Evolutionary conservation across 2,888 invertebrate species (phyloP), one percentile per base, ranked within the genome.

Genomic region (Amblyteles armatorius): DNA sequence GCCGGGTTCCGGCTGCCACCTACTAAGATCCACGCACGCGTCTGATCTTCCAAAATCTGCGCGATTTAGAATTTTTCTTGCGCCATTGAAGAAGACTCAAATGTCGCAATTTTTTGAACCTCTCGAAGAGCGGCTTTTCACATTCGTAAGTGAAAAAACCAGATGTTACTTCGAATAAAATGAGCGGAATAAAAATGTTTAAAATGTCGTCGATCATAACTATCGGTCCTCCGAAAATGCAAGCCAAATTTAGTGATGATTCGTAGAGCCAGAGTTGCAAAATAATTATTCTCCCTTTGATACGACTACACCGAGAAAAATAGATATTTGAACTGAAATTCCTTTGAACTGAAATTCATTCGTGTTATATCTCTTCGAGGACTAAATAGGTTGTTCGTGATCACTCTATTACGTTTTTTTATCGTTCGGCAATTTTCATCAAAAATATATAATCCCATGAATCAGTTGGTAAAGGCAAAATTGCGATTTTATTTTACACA

Each of bases 1-100:
- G 57, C 55, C 76, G 55, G 36, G 16, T 73, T 50, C 40, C 33
- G 7, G 19, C 52, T n/a, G 33, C 63, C 50, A 82, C 79, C 67
- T 72, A 68, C 72, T 79, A 22, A 29, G 44, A 52, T 33, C 71
- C 67, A 60, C 26, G 40, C 67, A 26, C 33, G 19, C 22, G 19
- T 1, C 29, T 26, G 1, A 26, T 19, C 29, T 33, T 63, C n/a
- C 5, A 63, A 6, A 6, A 2, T 60, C 16, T 60, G 1, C 33
- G 33, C n/a, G 16, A 63, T 33, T 63, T 33, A 13, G 29, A 6
- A 63, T 63, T 33, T 63, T 33, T 63, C 29, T 29, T 29, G 0
- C 29, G 63, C 26, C 0, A 33, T 13, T 60, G 3, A 16, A 60
- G 13, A 29, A 29, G 11, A 29, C 29, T 16, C 60, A 29, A 29